Evolutionary conservation across 2,888 invertebrate species (phyloP).

Genomic region (Diadegma fenestrale): DNA sequence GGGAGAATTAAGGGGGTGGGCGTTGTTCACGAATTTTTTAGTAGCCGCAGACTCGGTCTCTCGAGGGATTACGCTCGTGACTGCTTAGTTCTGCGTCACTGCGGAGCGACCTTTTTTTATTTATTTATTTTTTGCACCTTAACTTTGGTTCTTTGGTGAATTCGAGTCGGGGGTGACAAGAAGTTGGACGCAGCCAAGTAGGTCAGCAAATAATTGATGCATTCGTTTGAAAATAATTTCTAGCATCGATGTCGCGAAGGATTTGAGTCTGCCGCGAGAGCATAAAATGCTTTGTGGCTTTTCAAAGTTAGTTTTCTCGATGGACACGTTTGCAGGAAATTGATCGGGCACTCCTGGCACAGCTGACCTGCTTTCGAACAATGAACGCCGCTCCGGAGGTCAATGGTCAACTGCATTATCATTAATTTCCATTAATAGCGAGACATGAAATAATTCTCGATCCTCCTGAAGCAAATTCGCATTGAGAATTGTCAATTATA

Average conservation of each 20-base stretch:
- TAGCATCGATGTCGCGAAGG: background rate
- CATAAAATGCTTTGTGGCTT: background rate
- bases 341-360: background rate
- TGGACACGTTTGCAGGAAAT: background rate
- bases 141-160: background rate
- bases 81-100: background rate
- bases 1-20: background rate
- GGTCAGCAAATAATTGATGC: slow-evolving; percentile 20
- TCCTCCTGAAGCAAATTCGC: background rate
- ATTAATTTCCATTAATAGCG: slow-evolving; percentile 19
- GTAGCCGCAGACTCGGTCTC: background rate
- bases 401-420: slow-evolving; percentile 25
- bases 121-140: background rate
- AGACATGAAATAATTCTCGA: slow-evolving; percentile 2
- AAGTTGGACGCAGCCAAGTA: slow-evolving; percentile 5
- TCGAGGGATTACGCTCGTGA: background rate
- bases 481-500: background rate
- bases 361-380: slow-evolving; percentile 29
- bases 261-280: background rate
- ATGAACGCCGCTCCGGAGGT: background rate
- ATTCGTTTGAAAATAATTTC: background rate
- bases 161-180: slow-evolving; percentile 3
- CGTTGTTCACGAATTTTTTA: background rate
- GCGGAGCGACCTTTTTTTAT: background rate
- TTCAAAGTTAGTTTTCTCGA: slow-evolving; percentile 9